These are phyloP conservation scores for Dendrolimus houi DNA, from an alignment of 2,888 invertebrate species.

Conservation along the genomic window DNA sequence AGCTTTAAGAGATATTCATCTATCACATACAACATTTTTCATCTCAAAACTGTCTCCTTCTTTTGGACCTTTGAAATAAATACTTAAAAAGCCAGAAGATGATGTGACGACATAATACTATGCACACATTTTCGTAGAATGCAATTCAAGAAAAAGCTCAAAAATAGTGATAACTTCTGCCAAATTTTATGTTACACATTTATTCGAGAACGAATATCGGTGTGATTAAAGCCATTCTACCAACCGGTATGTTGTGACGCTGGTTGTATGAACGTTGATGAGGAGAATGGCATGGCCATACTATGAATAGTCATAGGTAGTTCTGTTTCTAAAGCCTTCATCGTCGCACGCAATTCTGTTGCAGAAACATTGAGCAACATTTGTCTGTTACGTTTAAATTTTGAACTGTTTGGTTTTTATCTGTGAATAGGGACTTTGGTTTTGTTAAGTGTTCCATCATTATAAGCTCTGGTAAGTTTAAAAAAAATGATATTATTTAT, in stretches of 20 bases:
- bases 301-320: slow-evolving; percentile 20
- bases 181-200: too few species aligned
- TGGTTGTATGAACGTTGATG: slow-evolving; percentile 10
- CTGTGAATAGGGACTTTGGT: not conserved
- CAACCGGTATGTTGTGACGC: slow-evolving; percentile 29
- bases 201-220: slow-evolving; percentile 9
- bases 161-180: too few species aligned
- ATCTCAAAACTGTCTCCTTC: too few species aligned
- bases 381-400: slow-evolving; percentile 6
- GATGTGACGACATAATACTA: too few species aligned
- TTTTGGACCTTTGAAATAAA: too few species aligned
- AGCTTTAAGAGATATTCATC: too few species aligned
- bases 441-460: not conserved
- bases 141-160: too few species aligned
- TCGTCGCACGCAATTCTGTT: slow-evolving; percentile 30
- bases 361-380: slow-evolving; percentile 1
- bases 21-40: too few species aligned
- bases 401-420: not conserved
- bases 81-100: too few species aligned
- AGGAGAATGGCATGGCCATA: slow-evolving; percentile 31
- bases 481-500: not conserved
- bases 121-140: too few species aligned
- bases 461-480: not conserved
- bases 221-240: slow-evolving; percentile 20
- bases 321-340: slow-evolving; percentile 32